Evolutionary conservation across 1,140 invertebrate species (phyloP).

Genomic region (Aphelinus certus): DNA sequence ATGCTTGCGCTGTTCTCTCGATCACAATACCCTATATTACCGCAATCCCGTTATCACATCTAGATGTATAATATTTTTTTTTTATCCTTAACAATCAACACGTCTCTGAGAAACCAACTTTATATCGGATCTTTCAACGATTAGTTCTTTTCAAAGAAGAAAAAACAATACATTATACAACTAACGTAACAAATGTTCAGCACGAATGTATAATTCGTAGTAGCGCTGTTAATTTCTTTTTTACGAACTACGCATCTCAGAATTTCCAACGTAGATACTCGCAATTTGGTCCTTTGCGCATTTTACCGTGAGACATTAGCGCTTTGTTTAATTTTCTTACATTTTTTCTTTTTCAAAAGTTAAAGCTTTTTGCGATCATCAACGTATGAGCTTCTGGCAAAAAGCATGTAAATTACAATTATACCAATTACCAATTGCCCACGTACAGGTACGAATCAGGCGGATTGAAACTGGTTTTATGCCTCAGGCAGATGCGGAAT

Average conservation of each 20-base stretch:
- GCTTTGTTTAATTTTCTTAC: constrained; percentile 9
- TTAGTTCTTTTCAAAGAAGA: constrained; percentile 16
- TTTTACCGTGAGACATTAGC: constrained; percentile 30
- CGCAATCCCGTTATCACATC: constrained; percentile 36
- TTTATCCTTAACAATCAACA: constrained; percentile 35
- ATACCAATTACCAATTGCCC: constrained; percentile 32
- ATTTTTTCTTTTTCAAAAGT: constrained; percentile 23
- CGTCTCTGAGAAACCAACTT: constrained; percentile 36
- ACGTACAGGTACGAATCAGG: constrained; percentile 17
- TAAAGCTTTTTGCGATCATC: constrained; percentile 21
- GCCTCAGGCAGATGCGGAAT: background rate
- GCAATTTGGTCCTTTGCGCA: constrained; percentile 39
- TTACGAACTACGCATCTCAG: constrained; percentile 24
- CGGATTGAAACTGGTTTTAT: constrained; percentile 7
- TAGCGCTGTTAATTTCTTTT: constrained; percentile 5
- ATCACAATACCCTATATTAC: constrained; percentile 48
- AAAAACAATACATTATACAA: constrained; percentile 30
- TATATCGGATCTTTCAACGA: constrained; percentile 22
- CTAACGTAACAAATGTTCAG: constrained; percentile 33
- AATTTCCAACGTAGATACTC: constrained; percentile 24
- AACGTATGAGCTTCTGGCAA: constrained; percentile 18
- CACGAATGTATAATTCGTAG: constrained; percentile 9
- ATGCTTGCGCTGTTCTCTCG: constrained; percentile 43
- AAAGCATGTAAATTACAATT: constrained; percentile 31
- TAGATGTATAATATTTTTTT: constrained; percentile 32